These are phyloP conservation scores for Argya squamiceps DNA, from an alignment of 2,797 vertebrate genomes.

Conservation along the genomic window DNA sequence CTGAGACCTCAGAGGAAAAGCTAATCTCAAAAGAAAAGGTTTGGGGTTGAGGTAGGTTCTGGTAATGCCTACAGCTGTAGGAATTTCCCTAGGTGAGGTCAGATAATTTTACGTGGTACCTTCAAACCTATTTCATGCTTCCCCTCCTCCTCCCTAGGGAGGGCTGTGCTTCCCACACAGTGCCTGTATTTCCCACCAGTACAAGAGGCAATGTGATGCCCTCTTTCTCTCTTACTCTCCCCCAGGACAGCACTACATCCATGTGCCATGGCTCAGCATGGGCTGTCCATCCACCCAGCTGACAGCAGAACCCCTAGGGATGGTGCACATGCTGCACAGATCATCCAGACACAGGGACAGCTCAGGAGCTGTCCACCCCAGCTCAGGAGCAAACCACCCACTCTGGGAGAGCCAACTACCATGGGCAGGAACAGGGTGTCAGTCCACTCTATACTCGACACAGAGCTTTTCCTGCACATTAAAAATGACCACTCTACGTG, in stretches of 20 bases:
- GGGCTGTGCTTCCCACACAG: not conserved
- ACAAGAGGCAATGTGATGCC: not conserved
- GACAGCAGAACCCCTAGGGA: not conserved
- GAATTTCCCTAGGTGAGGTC: not conserved
- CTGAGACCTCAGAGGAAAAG: not conserved
- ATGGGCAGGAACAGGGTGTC: not conserved
- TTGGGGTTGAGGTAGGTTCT: not conserved
- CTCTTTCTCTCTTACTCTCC: not conserved
- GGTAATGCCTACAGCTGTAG: not conserved
- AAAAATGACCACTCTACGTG: fast-evolving
- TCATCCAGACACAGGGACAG: fast-evolving
- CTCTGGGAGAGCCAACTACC: fast-evolving
- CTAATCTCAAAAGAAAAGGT: not conserved
- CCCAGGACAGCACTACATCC: not conserved
- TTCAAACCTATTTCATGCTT: not conserved
- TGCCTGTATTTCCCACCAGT: not conserved
- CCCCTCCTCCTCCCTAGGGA: fast-evolving
- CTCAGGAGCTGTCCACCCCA: not conserved
- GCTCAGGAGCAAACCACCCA: not conserved
- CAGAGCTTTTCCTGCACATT: not conserved
- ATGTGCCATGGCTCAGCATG: fast-evolving
- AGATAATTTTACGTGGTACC: not conserved
- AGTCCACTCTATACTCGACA: not conserved
- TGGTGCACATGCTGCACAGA: fast-evolving
- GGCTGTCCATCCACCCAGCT: not conserved